A percentile compares a stretch with the other conserved stretches of the same genome.
Conservation (phyloP, 1,140 invertebrate genomes). For the Anthonomus grandis region DNA sequence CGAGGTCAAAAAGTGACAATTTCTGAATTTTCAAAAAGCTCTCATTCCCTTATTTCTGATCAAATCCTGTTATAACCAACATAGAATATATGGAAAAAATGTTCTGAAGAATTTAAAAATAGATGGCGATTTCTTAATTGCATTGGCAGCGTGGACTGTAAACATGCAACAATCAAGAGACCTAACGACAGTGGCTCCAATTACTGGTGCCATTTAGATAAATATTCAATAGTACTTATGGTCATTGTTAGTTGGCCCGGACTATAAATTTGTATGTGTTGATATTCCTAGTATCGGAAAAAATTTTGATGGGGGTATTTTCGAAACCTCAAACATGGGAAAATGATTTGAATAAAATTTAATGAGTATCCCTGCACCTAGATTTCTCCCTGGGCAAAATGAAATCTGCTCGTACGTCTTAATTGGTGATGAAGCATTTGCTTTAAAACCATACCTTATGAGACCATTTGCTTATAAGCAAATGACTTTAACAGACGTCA, state of each 20-base stretch:
- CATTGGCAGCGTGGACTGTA: constrained; percentile 50
- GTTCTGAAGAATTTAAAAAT: no score
- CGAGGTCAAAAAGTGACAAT: no score
- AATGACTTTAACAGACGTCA: constrained; percentile 14
- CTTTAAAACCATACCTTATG: constrained; percentile 41
- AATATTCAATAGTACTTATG: constrained; percentile 48
- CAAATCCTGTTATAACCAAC: no score
- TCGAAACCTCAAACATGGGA: constrained; percentile 39
- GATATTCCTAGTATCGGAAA: constrained; percentile 48
- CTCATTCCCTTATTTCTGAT: no score
- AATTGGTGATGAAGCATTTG: constrained; percentile 50
- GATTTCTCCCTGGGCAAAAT: constrained; percentile 32
- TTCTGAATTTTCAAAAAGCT: no score
- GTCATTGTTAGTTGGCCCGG: constrained; percentile 47
- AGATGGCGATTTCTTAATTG: constrained; percentile 46
- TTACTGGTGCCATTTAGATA: constrained; percentile 49
- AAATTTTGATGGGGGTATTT: constrained; percentile 44
- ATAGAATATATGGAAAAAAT: no score
- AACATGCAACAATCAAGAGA: constrained; percentile 48
- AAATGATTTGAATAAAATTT: constrained; percentile 27
- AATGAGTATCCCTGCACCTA: constrained; percentile 31
- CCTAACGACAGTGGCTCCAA: constrained; percentile 43
- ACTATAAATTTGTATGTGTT: constrained; percentile 49
- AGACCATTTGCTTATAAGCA: constrained; percentile 35
- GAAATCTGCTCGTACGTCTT: constrained; percentile 35